phyloP scores from a whole-genome alignment of 2,888 invertebrate genomes.

The Spicauda simplicius region DNA sequence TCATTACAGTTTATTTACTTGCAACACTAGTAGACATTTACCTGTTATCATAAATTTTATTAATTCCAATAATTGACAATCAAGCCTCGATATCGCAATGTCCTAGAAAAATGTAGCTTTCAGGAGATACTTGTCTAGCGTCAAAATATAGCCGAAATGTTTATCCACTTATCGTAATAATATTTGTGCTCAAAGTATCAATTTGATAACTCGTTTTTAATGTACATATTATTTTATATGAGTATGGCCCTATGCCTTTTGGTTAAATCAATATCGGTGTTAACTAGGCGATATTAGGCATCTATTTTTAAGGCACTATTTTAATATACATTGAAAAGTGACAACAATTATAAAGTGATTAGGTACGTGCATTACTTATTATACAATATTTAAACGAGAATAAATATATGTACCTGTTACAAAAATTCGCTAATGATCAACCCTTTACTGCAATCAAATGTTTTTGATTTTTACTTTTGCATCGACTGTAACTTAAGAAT shows the following conservation, averaged over 20 bases:
- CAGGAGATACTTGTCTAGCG: conserved; percentile 8
- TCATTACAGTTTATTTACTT: too few relatives aligned
- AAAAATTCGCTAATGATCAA: conserved; percentile 20
- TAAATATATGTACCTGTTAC: conserved; percentile 16
- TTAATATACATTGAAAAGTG: not conserved
- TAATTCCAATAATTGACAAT: not conserved
- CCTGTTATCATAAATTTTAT: too few relatives aligned
- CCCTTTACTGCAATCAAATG: conserved; percentile 29
- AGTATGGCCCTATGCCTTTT: not conserved
- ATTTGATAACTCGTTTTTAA: conserved; percentile 18
- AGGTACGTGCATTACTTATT: conserved; percentile 5
- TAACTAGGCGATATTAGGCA: conserved; percentile 3
- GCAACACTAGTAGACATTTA: too few relatives aligned
- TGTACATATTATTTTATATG: conserved; percentile 13
- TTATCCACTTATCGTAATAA: conserved; percentile 8
- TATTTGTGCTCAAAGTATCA: conserved; percentile 27
- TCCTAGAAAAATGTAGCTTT: not conserved
- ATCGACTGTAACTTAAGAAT: conserved; percentile 28
- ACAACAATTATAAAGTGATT: not conserved
- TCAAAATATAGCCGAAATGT: conserved; percentile 5
- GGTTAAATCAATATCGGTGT: conserved; percentile 7
- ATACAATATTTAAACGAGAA: not conserved
- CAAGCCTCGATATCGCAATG: not conserved
- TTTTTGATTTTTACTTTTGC: conserved; percentile 22
- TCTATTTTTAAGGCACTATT: conserved; percentile 7